Evolutionary conservation across 1,140 invertebrate species (phyloP).

Genomic region (Nephotettix cincticeps): DNA sequence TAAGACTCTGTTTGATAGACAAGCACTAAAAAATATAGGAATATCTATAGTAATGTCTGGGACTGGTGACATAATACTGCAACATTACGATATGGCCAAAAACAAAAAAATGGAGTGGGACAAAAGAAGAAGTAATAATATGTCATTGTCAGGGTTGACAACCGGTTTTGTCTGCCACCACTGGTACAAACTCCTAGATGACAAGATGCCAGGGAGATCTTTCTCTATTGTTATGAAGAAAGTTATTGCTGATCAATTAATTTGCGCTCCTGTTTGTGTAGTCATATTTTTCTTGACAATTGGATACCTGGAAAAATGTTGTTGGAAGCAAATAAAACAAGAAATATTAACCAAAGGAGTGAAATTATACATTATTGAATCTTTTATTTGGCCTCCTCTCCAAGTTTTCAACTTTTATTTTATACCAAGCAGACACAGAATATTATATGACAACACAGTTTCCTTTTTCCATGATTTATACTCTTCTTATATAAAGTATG

Average conservation of each 20-base stretch:
- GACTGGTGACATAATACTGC: too few relatives aligned
- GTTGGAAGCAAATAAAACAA: slow-evolving; percentile 59
- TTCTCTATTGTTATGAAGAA: slow-evolving; percentile 76
- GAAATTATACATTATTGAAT: slow-evolving; percentile 77
- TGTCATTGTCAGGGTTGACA: slow-evolving; percentile 76
- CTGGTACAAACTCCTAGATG: slow-evolving; percentile 78
- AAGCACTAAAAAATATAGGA: too few relatives aligned
- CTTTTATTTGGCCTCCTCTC: slow-evolving; percentile 78
- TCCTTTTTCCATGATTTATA: slow-evolving; percentile 90
- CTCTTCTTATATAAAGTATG: slow-evolving; percentile 84
- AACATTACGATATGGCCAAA: too few relatives aligned
- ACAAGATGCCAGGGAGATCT: slow-evolving; percentile 64
- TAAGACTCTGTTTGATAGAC: too few relatives aligned
- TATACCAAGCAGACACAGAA: slow-evolving; percentile 77
- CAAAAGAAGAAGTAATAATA: slow-evolving; percentile 66
- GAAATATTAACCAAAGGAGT: slow-evolving; percentile 77
- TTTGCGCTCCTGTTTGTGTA: slow-evolving; percentile 85
- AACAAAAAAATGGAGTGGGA: too few relatives aligned
- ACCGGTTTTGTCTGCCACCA: slow-evolving; percentile 81
- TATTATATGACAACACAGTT: slow-evolving; percentile 88
- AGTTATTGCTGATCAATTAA: slow-evolving; percentile 81
- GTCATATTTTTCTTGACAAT: slow-evolving; percentile 77
- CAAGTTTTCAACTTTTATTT: slow-evolving; percentile 88
- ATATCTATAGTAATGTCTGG: too few relatives aligned
- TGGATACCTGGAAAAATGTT: slow-evolving; percentile 67